Conservation (phyloP, 2,113 vertebrate species). For the Proteles cristata region DNA sequence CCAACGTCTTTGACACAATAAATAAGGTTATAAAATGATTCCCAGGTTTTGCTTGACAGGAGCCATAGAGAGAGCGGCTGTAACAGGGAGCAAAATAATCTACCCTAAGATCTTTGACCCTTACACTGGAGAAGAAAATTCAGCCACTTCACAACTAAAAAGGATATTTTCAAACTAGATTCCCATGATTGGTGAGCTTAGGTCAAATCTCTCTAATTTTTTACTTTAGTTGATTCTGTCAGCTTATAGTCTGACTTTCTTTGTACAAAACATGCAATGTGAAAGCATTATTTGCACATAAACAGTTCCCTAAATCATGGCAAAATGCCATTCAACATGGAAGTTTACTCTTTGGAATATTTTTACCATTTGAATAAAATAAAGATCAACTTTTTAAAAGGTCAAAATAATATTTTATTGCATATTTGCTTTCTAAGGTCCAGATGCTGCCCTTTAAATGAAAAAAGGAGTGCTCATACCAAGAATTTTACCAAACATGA, state of each 20-base stretch:
- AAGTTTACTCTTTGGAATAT: conserved; percentile 12
- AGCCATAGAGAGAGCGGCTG: background rate
- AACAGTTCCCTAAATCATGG: conserved; percentile 18
- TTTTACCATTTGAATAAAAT: conserved; percentile 64
- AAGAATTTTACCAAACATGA: conserved; percentile 41
- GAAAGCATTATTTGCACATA: background rate
- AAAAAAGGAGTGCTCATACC: background rate
- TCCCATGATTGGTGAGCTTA: background rate
- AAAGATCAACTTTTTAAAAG: conserved; percentile 67
- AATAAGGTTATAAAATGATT: background rate
- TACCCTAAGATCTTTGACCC: background rate
- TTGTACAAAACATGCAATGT: background rate
- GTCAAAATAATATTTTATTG: conserved; percentile 51
- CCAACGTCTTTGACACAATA: background rate
- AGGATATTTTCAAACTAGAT: background rate
- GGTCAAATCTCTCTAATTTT: conserved; percentile 22
- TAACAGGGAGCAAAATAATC: background rate
- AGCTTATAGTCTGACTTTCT: background rate
- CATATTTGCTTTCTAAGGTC: conserved; percentile 40
- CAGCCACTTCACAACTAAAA: background rate
- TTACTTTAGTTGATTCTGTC: background rate
- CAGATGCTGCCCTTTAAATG: conserved; percentile 44
- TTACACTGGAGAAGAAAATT: background rate
- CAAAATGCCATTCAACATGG: background rate
- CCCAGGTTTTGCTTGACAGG: background rate